Evolutionary conservation across 2,797 vertebrate species (phyloP).

Genomic region (Chromis chromis): DNA sequence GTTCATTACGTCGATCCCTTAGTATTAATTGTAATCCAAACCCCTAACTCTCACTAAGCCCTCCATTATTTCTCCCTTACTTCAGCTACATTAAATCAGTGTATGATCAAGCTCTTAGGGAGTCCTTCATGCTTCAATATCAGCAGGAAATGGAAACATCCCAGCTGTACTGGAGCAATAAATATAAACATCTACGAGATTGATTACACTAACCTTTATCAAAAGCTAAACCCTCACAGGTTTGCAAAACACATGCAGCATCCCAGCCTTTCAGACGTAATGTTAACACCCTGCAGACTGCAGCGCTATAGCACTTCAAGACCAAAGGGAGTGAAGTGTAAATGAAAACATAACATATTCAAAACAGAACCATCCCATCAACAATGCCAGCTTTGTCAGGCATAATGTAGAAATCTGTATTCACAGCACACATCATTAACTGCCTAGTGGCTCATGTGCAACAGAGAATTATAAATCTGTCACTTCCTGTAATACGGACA

Average conservation of each 20-base stretch:
- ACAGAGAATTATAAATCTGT: slow-evolving; percentile 70
- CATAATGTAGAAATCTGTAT: slow-evolving; percentile 69
- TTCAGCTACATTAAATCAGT: slow-evolving; percentile 71
- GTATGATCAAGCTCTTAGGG: slow-evolving; percentile 52
- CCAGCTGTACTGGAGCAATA: slow-evolving; percentile 66
- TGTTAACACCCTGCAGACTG: slow-evolving; percentile 27
- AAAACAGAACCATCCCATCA: slow-evolving; percentile 58
- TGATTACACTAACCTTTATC: slow-evolving; percentile 77
- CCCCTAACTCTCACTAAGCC: slow-evolving; percentile 62
- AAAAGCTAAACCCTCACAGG: slow-evolving; percentile 58
- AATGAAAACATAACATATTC: slow-evolving; percentile 66
- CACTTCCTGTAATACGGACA: slow-evolving; percentile 61
- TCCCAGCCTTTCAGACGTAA: slow-evolving; percentile 13
- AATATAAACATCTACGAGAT: slow-evolving; percentile 75
- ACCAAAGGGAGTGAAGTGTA: slow-evolving; percentile 59
- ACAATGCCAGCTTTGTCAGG: slow-evolving; percentile 63
- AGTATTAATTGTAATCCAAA: slow-evolving; percentile 77
- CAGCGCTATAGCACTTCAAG: slow-evolving; percentile 18
- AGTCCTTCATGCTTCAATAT: slow-evolving; percentile 61
- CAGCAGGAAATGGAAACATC: slow-evolving; percentile 71
- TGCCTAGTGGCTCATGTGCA: slow-evolving; percentile 66
- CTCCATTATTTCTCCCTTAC: slow-evolving; percentile 61
- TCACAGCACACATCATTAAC: slow-evolving; percentile 75
- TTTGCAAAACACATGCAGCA: slow-evolving; percentile 40
- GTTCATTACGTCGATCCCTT: slow-evolving; percentile 73